Evolutionary conservation across 2,888 invertebrate species (phyloP).

Genomic region (Hirtodrosophila alboralis): DNA sequence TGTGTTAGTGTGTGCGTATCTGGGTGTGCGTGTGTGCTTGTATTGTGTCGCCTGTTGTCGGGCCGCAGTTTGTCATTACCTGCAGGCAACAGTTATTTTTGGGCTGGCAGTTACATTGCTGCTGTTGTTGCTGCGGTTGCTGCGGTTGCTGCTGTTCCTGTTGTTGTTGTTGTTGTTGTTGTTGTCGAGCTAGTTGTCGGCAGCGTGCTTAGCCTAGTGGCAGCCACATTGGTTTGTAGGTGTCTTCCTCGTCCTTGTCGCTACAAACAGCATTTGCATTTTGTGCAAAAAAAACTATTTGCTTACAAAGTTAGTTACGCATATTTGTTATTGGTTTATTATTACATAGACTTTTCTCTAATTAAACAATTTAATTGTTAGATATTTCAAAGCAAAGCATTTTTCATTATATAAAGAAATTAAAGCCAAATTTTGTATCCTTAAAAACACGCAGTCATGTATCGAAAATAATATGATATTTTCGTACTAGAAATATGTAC

Average conservation of each 20-base stretch:
- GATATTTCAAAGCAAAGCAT: too few species aligned
- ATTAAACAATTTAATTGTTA: too few species aligned
- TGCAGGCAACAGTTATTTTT: conserved; percentile 54
- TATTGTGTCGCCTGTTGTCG: conserved; percentile 21
- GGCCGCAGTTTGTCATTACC: conserved; percentile 63
- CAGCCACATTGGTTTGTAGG: conserved; percentile 49
- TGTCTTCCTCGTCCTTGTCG: conserved; percentile 47
- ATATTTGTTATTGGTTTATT: too few species aligned
- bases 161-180: conserved; percentile 26
- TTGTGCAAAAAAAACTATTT: conserved; percentile 54
- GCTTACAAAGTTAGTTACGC: conserved; percentile 36
- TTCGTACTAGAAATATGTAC: too few species aligned
- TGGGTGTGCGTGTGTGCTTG: too few species aligned
- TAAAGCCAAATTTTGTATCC: too few species aligned
- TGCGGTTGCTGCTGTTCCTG: conserved; percentile 10
- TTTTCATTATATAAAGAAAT: too few species aligned
- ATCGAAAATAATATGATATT: too few species aligned
- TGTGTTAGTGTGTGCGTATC: conserved; percentile 8
- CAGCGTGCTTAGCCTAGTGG: conserved; percentile 40
- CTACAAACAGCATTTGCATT: conserved; percentile 35
- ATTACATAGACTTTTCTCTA: too few species aligned
- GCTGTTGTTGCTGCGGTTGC: conserved; percentile 5
- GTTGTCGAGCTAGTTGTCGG: conserved; percentile 48
- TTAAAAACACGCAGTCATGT: too few species aligned
- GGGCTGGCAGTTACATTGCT: conserved; percentile 33